Evolutionary conservation across 30 jellyfish, hydroid and myxozoan genomes (phyloP).

Genomic region (Mastigias papua): DNA sequence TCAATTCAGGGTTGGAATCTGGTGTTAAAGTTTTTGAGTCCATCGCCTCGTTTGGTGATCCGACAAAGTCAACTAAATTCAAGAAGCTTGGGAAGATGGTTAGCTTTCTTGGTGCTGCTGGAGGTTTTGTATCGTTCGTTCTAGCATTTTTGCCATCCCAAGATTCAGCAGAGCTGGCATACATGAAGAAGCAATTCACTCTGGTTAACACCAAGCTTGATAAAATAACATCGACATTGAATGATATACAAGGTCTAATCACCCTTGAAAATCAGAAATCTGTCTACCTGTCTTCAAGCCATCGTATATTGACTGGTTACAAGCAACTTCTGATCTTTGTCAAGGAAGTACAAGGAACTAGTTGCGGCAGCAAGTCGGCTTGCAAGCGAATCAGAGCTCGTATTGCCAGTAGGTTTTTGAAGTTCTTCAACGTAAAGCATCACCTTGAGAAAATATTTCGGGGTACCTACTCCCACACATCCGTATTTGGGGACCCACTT

Average conservation of each 20-base stretch:
- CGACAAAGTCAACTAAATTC: slow-evolving; percentile 11
- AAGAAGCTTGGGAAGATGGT: slow-evolving; percentile 18
- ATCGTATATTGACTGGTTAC: slow-evolving; percentile 26
- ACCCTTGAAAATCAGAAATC: slow-evolving; percentile 28
- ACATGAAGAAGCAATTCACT: slow-evolving; percentile 44
- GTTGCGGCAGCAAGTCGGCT: slow-evolving; percentile 1
- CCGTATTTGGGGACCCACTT: slow-evolving; percentile 52
- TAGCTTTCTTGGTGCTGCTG: slow-evolving; percentile 48
- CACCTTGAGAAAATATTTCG: slow-evolving; percentile 18
- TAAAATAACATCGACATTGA: slow-evolving; percentile 19
- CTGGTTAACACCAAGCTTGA: slow-evolving; percentile 54
- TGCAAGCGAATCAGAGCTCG: slow-evolving; percentile 28
- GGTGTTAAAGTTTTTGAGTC: not conserved
- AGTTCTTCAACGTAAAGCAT: not conserved
- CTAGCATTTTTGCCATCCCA: slow-evolving; percentile 32
- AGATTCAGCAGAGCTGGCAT: slow-evolving; percentile 51
- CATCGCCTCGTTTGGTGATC: slow-evolving; percentile 20
- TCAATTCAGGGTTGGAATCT: not conserved
- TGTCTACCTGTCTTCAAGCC: slow-evolving; percentile 15
- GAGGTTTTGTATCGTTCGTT: slow-evolving; percentile 23
- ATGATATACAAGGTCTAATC: slow-evolving; percentile 11
- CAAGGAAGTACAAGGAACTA: slow-evolving; percentile 4
- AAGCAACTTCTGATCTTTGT: slow-evolving; percentile 4
- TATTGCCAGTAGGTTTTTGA: slow-evolving; percentile 26
- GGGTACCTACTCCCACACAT: slow-evolving; percentile 16